Evolutionary conservation across 1,140 invertebrate species (phyloP), one percentile per base, ranked within the genome.

Genomic region (Bombyx mandarina): DNA sequence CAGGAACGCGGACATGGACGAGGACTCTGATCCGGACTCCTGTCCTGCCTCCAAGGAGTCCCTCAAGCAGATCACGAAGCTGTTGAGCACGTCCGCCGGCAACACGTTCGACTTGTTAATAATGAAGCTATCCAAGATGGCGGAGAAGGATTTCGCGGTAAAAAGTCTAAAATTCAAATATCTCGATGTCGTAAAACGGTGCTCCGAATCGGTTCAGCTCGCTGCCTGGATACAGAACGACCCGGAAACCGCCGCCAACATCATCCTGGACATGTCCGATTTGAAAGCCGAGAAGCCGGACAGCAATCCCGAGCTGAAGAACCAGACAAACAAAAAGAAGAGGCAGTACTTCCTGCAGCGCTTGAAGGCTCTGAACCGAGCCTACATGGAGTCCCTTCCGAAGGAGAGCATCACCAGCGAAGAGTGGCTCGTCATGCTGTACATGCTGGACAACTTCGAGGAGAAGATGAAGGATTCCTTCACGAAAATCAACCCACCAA

Each of bases 401-500:
- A 87, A 85, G 48, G 74, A 77, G n/a, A 65, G 68, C 9, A 60
- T 87, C 2, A 74, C 75, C 0, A 79, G 81, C 0, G 82, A 86
- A 45, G 83, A 88, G 49, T 88, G 85, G 87, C 56, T 88, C 4
- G 74, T 86, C 0, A 82, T 88, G 57, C 53, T 88, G 35, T 86
- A 83, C 26, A 78, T 77, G 52, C 52, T 88, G 12, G 82, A 88
- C 58, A 75, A 82, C 26, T 60, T 82, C 0, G 87, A 86, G 51
- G 72, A 67, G n/a, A 82, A 71, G 51, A 55, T 88, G 9, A 82
- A 80, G 56, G 78, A 79, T 1, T 64, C 71, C 0, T 77, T 84
- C 22, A 50, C 62, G 0, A 82, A 83, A 62, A 53, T 77, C 8
- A 60, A 66, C 2, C 66, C 71, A 1, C 69, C 67, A 1, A 61